Base-by-base conservation (phyloP, 2,113 vertebrate species). In the Axis porcinus region DNA sequence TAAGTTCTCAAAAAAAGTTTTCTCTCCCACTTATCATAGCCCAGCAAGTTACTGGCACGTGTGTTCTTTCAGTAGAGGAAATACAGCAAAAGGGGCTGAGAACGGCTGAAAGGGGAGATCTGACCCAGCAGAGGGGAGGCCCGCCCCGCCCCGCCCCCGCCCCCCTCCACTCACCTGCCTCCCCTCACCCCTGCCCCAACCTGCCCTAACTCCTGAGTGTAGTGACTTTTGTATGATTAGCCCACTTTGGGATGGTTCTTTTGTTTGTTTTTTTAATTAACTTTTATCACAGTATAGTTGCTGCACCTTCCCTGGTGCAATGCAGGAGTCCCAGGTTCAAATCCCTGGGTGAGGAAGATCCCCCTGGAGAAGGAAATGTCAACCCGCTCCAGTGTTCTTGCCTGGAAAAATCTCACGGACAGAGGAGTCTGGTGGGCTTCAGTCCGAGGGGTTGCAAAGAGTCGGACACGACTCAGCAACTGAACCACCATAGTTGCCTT, bases 1-100 rank as follows among this genome's bases (percentile, higher is more conserved):
- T 40, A 55, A 74, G 81, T 79, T 89, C 52, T 97, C 90, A 92
- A 30, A 93, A 74, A 85, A 54, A 52, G 84, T 85, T 93, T 87
- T 57, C 12, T 60, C 91, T 97, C 93, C 93, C 89, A 89, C 86
- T 50, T 47, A 78, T 23, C 82, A 86, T 67, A 47, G 76, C 64
- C 21, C 60, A 83, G 82, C 83, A 93, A 88, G 67, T 36, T 88
- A n/a, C 83, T 23, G 14, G 78, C 55, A 70, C 57, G 52, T 54
- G 45, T 83, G 85, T 70, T 90, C 64, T 33, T 87, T 81, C 40
- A 17, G 43, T 0, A 81, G 86, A 94, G 43, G 67, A 95, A 85
- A 87, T 12, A 57, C 81, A 76, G 21, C 93, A 15, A 45, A 82
- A 78, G 67, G 55, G 58, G 33, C 57, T 86, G 21, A 27, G 36